A percentile compares a stretch with the other conserved stretches of the same genome.
Evolutionary conservation across 2,888 invertebrate genomes (phyloP).

Genomic region (Chirona hameri): DNA sequence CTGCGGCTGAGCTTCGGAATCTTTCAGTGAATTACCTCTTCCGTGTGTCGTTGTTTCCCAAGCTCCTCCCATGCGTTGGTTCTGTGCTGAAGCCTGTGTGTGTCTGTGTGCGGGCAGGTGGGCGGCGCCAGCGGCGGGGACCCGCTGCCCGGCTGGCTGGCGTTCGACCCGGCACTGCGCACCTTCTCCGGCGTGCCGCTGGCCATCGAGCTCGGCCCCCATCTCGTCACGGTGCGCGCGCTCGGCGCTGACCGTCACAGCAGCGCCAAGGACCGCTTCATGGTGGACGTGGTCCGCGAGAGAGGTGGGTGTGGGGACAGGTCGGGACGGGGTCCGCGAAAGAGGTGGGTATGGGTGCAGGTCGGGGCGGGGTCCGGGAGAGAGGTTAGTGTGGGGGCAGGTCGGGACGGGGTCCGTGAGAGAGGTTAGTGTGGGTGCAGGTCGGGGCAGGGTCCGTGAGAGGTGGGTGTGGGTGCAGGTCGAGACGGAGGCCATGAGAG

Average conservation of each 20-base stretch:
- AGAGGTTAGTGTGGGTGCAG: too few species aligned
- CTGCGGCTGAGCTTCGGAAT: too few species aligned
- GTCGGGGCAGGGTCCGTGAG: not conserved
- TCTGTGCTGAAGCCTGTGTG: too few species aligned
- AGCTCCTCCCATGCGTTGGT: not conserved
- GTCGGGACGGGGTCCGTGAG: too few species aligned
- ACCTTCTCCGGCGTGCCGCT: conserved; percentile 7
- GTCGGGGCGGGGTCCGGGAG: too few species aligned
- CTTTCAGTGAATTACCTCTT: too few species aligned
- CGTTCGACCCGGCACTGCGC: not conserved
- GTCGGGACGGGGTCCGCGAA: conserved; percentile 50
- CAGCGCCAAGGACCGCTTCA: not conserved
- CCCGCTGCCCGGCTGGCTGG: not conserved
- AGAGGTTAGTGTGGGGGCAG: too few species aligned
- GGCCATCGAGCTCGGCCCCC: not conserved
- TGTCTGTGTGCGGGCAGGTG: not conserved
- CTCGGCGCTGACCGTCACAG: not conserved
- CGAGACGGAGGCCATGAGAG: conserved; percentile 50
- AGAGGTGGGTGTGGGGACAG: conserved; percentile 51
- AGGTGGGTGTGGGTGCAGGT: conserved; percentile 52
- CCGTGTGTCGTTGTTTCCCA: not conserved
- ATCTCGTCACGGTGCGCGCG: not conserved
- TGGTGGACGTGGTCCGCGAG: conserved; percentile 28
- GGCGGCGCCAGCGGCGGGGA: not conserved
- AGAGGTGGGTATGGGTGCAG: conserved; percentile 33